A percentile compares a stretch with the other conserved stretches of the same genome.
These are phyloP conservation scores for Clarias gariepinus DNA, from an alignment of 2,113 vertebrate species.

Conservation along the genomic window DNA sequence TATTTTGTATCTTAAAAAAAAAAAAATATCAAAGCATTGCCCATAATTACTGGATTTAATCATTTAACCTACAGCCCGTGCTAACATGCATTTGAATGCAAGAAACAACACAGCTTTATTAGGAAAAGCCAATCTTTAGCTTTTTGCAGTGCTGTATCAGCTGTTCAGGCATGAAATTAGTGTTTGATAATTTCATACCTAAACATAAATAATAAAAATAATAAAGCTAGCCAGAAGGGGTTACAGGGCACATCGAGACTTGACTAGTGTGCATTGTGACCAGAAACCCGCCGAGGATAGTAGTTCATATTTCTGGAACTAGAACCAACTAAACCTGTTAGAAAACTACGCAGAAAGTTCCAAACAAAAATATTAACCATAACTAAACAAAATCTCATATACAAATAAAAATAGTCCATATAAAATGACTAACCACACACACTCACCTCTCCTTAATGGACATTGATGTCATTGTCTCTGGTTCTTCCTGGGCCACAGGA, in stretches of 20 bases:
- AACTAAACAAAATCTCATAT: background rate
- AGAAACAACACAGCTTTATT: background rate
- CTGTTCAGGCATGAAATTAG: background rate
- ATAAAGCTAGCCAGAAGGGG: background rate
- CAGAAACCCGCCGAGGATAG: background rate
- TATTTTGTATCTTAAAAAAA: background rate
- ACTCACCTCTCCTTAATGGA: constrained; percentile 94
- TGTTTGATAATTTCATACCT: too few relatives aligned
- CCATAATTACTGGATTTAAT: background rate
- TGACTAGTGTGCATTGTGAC: background rate
- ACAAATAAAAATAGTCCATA: background rate
- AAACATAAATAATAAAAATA: background rate
- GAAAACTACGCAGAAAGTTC: too few relatives aligned
- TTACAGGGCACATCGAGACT: background rate
- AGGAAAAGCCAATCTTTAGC: background rate
- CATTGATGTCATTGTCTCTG: constrained; percentile 78
- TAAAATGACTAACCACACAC: background rate
- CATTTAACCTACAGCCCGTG: background rate
- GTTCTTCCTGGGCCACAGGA: constrained; percentile 60
- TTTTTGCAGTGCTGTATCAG: background rate
- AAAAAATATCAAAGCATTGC: background rate
- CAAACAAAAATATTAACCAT: too few relatives aligned
- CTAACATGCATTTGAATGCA: background rate
- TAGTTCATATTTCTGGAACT: background rate
- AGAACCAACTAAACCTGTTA: background rate